phyloP scores from a whole-genome alignment of 2,888 invertebrate genomes.

The Hyppa rectilinea region DNA sequence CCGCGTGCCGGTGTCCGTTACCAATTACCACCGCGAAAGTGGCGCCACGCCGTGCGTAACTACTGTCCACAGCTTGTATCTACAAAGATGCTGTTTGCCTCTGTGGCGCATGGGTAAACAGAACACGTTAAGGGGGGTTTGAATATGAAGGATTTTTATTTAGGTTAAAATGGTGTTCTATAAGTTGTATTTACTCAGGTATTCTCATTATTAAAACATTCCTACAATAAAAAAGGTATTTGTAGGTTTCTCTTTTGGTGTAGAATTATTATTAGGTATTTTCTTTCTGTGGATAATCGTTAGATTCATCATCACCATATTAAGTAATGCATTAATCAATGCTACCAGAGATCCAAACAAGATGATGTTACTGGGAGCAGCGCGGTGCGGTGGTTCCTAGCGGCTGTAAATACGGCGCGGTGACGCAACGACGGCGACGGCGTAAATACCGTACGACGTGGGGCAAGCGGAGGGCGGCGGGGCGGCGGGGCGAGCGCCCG shows the following conservation, averaged over 20 bases:
- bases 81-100: conserved; percentile 18
- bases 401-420: conserved; percentile 75
- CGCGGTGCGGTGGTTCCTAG: conserved; percentile 11
- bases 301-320: background rate
- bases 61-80: background rate
- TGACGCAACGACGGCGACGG: conserved; percentile 81
- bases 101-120: conserved; percentile 12
- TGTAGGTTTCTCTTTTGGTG: no score
- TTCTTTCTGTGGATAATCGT: background rate
- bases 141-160: background rate
- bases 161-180: background rate
- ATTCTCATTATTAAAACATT: background rate
- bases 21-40: conserved; percentile 67
- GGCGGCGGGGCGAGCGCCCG: conserved; percentile 8
- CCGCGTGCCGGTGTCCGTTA: conserved; percentile 69
- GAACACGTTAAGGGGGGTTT: background rate
- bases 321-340: background rate
- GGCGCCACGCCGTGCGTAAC: background rate
- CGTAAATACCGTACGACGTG: conserved; percentile 74
- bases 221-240: no score
- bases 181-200: background rate
- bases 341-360: background rate
- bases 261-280: no score
- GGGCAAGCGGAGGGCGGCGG: conserved; percentile 6
- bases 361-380: background rate